phyloP scores from a whole-genome alignment of 2,888 invertebrate genomes.

The Lithophane socia region DNA sequence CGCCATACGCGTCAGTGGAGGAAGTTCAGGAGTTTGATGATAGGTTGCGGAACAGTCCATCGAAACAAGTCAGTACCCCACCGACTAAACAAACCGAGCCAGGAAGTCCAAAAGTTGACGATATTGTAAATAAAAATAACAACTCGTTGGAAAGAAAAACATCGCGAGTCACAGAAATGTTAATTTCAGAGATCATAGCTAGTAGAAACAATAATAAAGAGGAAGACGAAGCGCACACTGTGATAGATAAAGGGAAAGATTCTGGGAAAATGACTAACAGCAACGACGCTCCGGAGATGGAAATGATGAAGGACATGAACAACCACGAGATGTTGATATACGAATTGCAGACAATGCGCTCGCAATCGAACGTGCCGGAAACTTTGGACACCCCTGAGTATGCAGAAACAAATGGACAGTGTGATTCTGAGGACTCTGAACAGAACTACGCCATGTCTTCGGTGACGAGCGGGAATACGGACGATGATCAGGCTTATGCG shows the following conservation, averaged over 20 bases:
- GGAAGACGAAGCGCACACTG: slow-evolving; percentile 82
- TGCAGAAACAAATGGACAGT: slow-evolving; percentile 77
- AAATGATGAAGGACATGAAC: slow-evolving; percentile 87
- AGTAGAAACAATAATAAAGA: slow-evolving; percentile 86
- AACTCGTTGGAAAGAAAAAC: slow-evolving; percentile 88
- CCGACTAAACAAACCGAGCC: slow-evolving; percentile 69
- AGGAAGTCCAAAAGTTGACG: slow-evolving; percentile 74
- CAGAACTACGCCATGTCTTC: slow-evolving; percentile 85
- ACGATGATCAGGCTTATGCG: slow-evolving; percentile 86
- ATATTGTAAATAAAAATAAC: slow-evolving; percentile 80
- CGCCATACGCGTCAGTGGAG: slow-evolving; percentile 87
- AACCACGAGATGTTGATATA: slow-evolving; percentile 93
- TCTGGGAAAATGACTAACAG: slow-evolving; percentile 77
- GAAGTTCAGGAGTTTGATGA: slow-evolving; percentile 86
- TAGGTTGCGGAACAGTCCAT: slow-evolving; percentile 83
- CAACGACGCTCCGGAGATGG: slow-evolving; percentile 78
- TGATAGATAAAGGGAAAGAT: slow-evolving; percentile 88
- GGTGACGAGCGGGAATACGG: slow-evolving; percentile 82
- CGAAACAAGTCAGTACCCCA: slow-evolving; percentile 77
- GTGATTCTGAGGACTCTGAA: slow-evolving; percentile 86
- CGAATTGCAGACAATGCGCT: slow-evolving; percentile 92
- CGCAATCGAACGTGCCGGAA: slow-evolving; percentile 84
- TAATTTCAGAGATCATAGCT: slow-evolving; percentile 89
- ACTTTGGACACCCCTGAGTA: slow-evolving; percentile 72
- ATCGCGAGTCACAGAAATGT: slow-evolving; percentile 87